Evolutionary conservation across 2,888 invertebrate species (phyloP), one percentile per base, ranked within the genome.

Genomic region (Tridacna crocea): DNA sequence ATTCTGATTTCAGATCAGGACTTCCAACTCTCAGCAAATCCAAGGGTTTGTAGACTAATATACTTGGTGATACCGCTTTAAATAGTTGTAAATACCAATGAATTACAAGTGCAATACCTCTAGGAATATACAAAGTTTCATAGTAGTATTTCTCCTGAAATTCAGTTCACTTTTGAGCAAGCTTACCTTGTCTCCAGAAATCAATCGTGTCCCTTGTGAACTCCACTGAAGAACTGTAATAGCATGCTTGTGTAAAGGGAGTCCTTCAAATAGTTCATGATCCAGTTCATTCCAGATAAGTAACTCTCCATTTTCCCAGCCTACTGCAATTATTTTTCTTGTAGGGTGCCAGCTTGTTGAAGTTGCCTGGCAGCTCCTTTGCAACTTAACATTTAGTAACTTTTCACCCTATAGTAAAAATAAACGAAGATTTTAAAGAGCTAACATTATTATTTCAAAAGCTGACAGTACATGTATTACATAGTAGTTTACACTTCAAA

Each of bases 281-380:
- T 94, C 94, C 36, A 91, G 90, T 75, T 96, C 96, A 88, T 96
- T 96, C 97, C 98, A 98, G 61, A 98, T 96, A 91, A 96, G 96
- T 10, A 99, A 95, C 92, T 98, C 98, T 13, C 99, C 99, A 92
- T 97, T 98, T 95, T 98, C 98, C 98, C 98, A 99, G 8, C 98
- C 98, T 63, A 97, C 97, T 0, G 97, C 97, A 75, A 99, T 94
- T 79, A 98, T 95, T 78, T 96, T 96, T 92, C 97, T 96, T 74
- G 96, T 96, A 0, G 99, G 98, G 95, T 99, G 99, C 99, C 99
- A 99, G 4, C 88, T 76, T n/a, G 93, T 80, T n/a, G 89, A 86
- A 2, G 92, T 89, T 0, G 92, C 92, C 61, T 90, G 90, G 46
- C 90, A 89, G n/a, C 91, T 88, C 75, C 92, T 88, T 72, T 91